Evolutionary conservation across 2,888 invertebrate species (phyloP), one percentile per base, ranked within the genome.

Genomic region (Mamestra brassicae): DNA sequence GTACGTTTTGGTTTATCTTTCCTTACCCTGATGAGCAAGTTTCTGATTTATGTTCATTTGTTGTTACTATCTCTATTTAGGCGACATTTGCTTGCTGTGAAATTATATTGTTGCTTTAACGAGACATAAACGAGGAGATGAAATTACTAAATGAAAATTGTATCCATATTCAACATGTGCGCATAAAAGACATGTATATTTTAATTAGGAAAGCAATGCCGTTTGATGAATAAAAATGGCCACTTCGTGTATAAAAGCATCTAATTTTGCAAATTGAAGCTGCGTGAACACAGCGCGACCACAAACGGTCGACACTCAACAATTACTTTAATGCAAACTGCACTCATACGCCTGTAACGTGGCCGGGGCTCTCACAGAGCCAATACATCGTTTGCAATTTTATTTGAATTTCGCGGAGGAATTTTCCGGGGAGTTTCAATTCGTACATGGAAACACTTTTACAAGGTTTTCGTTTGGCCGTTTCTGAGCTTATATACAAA

Each of bases 311-410:
- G 79, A 83, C 87, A 86, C 85, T 85, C 83, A 88, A 92, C 90
- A 92, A 93, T 92, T 93, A 93, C 90, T 92, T 92, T 91, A 92
- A 93, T 93, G 90, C 92, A 93, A 93, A 93, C 92, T 91, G 90
- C 90, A 89, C 89, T 91, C 88, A 90, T 91, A 92, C 87, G 88
- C 89, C 87, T 87, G 85, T 90, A 91, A 89, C 89, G 86, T 84
- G 81, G 78, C 85, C 89, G 87, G 84, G 82, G 77, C 86, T 80
- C 72, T 74, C 88, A 85, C 85, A 83, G 83, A 88, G 88, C 88
- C 91, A 90, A 92, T 92, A 92, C 90, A 90, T 91, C 91, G 91
- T 91, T 93, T 92, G 91, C 92, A 92, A 93, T 93, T 95, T 93
- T 90, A 93, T 93, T 93, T 90, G 90, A 92, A 91, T 91, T 91